phyloP scores from a whole-genome alignment of 2,888 invertebrate genomes.

The Cephus spinipes region DNA sequence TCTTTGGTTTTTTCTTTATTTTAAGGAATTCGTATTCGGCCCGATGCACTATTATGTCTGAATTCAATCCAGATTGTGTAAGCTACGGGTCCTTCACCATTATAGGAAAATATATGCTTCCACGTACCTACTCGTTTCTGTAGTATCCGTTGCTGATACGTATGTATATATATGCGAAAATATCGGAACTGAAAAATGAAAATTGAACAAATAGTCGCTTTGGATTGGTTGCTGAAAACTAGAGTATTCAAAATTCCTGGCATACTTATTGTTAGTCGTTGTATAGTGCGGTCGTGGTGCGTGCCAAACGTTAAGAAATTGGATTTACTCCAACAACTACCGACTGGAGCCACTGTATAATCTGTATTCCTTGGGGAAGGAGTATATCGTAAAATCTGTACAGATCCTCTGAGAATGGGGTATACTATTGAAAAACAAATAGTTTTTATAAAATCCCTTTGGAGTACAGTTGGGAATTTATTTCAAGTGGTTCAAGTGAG shows the following conservation, averaged over 20 bases:
- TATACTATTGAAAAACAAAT: neutral
- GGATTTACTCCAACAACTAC: constrained; percentile 7
- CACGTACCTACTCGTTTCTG: neutral
- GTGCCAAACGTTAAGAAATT: constrained; percentile 10
- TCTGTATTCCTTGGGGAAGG: neutral
- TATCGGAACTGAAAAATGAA: neutral
- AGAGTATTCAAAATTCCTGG: neutral
- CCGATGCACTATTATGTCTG: neutral
- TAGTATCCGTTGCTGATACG: neutral
- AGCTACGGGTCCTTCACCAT: neutral
- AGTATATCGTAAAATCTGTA: neutral
- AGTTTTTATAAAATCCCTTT: neutral
- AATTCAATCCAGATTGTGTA: neutral
- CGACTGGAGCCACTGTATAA: neutral
- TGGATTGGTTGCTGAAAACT: neutral
- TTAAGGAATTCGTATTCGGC: neutral
- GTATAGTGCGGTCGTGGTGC: neutral
- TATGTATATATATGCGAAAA: neutral
- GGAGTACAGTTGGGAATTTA: neutral
- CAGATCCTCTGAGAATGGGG: neutral
- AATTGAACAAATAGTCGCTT: neutral
- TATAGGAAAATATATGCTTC: neutral
- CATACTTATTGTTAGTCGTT: neutral
- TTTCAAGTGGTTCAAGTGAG: neutral
- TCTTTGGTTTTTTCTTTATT: too few relatives aligned